Percentiles rank a stretch among this genome's conserved stretches.
These are phyloP conservation scores for Campoletis sonorensis DNA, from an alignment of 1,140 invertebrate genomes.

Conservation along the genomic window DNA sequence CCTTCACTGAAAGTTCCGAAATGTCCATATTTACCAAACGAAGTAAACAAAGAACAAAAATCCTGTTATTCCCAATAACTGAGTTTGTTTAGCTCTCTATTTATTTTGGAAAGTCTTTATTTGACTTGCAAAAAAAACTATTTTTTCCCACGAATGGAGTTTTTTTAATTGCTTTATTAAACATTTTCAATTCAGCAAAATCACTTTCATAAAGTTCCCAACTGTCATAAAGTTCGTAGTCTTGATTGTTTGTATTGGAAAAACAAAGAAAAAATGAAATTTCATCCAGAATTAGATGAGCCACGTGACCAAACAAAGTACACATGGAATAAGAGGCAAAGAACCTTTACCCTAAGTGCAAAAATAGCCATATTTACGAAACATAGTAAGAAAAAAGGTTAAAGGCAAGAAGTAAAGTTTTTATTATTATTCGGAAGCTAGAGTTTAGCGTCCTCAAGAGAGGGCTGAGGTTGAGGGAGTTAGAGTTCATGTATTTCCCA, in stretches of 20 bases:
- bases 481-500: slow-evolving; percentile 41
- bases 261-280: too few relatives aligned
- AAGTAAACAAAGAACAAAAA: too few relatives aligned
- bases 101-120: too few relatives aligned
- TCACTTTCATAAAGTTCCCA: too few relatives aligned
- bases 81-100: too few relatives aligned
- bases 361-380: not conserved
- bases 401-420: not conserved
- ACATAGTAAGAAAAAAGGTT: too few relatives aligned
- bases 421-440: not conserved
- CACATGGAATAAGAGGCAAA: not conserved
- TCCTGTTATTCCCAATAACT: too few relatives aligned
- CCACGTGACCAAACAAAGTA: not conserved
- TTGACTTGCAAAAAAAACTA: too few relatives aligned
- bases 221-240: too few relatives aligned
- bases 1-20: not conserved
- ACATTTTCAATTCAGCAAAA: too few relatives aligned
- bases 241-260: too few relatives aligned
- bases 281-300: not conserved
- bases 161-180: too few relatives aligned
- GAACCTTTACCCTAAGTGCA: not conserved
- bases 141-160: not conserved
- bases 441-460: not conserved
- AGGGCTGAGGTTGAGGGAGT: not conserved
- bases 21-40: not conserved